Conservation (phyloP, 1,140 invertebrate species). For the Phenacoccus solenopsis region DNA sequence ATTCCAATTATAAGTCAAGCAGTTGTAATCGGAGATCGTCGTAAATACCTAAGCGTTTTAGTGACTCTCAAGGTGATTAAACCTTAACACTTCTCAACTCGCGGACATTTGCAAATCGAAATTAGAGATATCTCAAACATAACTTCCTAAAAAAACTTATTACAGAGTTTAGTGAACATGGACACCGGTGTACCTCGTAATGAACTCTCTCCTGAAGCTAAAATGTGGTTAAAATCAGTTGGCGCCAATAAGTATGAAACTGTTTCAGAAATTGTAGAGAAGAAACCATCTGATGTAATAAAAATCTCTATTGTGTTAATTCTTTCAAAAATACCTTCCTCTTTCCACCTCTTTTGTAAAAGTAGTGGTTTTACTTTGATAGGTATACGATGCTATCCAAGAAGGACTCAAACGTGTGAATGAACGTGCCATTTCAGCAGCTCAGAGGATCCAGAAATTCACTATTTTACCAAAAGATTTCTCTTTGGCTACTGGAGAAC, state of each 20-base stretch:
- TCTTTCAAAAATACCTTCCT: too few species aligned
- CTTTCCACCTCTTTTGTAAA: too few species aligned
- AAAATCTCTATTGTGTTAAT: too few species aligned
- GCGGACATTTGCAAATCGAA: too few species aligned
- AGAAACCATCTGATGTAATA: slow-evolving; percentile 40
- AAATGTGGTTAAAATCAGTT: slow-evolving; percentile 51
- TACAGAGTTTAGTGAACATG: slow-evolving; percentile 50
- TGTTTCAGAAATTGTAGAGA: slow-evolving; percentile 17
- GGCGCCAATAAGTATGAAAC: background rate
- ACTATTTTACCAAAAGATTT: slow-evolving; percentile 73
- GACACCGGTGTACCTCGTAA: slow-evolving; percentile 58
- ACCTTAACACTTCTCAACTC: too few species aligned
- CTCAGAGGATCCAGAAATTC: slow-evolving; percentile 84
- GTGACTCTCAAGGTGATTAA: slow-evolving; percentile 68
- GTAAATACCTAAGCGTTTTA: slow-evolving; percentile 71
- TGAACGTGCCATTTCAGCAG: slow-evolving; percentile 65
- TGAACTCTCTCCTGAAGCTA: slow-evolving; percentile 46
- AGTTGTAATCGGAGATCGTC: slow-evolving; percentile 71
- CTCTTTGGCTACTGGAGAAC: slow-evolving; percentile 71
- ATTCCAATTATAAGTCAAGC: slow-evolving; percentile 66
- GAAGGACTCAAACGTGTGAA: slow-evolving; percentile 67
- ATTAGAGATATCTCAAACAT: too few species aligned
- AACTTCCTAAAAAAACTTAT: background rate
- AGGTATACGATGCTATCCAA: slow-evolving; percentile 46
- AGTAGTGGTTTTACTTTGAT: background rate